Base-by-base conservation (phyloP, 2,113 vertebrate genomes). In the Cottus gobio region DNA sequence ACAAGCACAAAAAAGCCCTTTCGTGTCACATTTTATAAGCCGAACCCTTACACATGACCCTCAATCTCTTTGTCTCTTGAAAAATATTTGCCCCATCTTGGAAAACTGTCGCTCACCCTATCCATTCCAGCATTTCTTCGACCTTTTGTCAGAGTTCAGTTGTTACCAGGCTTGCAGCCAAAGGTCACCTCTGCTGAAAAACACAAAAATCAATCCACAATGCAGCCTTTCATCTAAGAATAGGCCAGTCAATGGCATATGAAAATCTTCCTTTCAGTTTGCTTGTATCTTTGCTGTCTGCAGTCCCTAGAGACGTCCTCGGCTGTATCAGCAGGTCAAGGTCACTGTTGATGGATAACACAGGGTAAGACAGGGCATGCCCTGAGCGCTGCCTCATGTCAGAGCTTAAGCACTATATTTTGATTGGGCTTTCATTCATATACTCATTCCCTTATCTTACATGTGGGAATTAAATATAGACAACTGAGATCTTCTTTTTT, bases 211-310 rank as follows among this genome's bases (percentile, higher is more conserved):
- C 90, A 88, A 89, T 90, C 75, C 39, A 42, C 75, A 69, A 13
- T 69, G 66, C 65, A 73, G 65, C 37, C 42, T 82, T 79, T 88
- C 75, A 77, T 82, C 78, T 82, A 50, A 10, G 42, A 88, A 84
- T 71, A 89, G 91, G 87, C 86, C 80, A 87, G 57, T 61, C 79
- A 56, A 46, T 87, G 80, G 57, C 84, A 64, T 83, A 81, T 77
- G 76, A 87, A 89, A 85, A 84, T 81, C 72, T 34, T 66, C 39
- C 42, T 13, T 22, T 15, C 58, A 72, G 42, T 77, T 65, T 70
- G 60, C 60, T 67, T 70, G 34, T 20, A 60, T 77, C 71, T 64
- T 68, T 2, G 20, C 60, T 22, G 20, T 61, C 30, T 66, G 77
- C 26, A 13, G 42, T 85, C 81, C 65, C 75, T 28, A 26, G 79